Base-by-base conservation (phyloP, 2,888 invertebrate genomes). In the Ophion costatus region DNA sequence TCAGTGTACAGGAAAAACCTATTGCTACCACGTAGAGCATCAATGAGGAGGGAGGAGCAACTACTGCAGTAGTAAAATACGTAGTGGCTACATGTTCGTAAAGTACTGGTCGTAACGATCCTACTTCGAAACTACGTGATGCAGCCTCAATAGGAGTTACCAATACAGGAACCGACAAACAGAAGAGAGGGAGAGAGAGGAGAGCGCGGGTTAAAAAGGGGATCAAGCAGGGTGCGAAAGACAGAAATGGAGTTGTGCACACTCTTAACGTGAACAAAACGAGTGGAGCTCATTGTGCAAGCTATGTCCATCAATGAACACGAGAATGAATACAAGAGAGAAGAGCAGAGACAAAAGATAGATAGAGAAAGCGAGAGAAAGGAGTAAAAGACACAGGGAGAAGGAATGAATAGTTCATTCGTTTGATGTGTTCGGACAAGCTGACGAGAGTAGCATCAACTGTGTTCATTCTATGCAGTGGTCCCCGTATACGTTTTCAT, bases 401-500 rank as follows among this genome's bases (percentile, higher is more conserved):
- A 20, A n/a, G 63, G 45, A 45, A 64, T 33, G 57, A 29, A 67
- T 29, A n/a, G 74, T 80, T 78, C 51, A 14, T 17, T 51, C 51
- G 51, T 51, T 51, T 14, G 51, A 51, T 51, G 17, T 69, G 51
- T 42, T 69, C 82, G 67, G 45, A 67, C 66, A 63, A 82, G 73
- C 61, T 76, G 78, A 82, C 73, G 76, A 74, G 73, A 76, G 80
- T 75, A 70, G 80, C 77, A 80, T 83, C 57, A 75, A 78, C 80
- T 78, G 45, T 33, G 74, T 70, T 75, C 77, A 70, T 56, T 77
- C 73, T 57, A 70, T 56, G 57, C 24, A 42, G 69, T 61, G 80
- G 63, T 82, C 71, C 61, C 33, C 57, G 33, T 79, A 71, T 81
- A 78, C 80, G 80, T 82, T 83, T 67, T 84, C 85, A 84, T 82